Percentiles rank a stretch among this genome's conserved stretches.
Evolutionary conservation across 1,140 invertebrate species (phyloP).

Genomic region (Venustaconcha ellipsiformis): DNA sequence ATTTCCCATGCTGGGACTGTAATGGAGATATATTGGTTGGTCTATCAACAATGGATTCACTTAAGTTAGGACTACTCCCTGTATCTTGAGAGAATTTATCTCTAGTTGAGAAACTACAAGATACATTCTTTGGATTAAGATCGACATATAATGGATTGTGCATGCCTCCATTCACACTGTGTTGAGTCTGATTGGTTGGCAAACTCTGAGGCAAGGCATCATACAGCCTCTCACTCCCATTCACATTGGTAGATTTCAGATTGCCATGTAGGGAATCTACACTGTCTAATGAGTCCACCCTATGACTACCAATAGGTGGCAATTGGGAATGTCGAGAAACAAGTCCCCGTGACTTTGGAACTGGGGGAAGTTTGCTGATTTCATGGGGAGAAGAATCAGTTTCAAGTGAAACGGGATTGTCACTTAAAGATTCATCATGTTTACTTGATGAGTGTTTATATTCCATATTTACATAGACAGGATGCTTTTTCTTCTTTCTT

Average conservation of each 20-base stretch:
- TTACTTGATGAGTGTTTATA: constrained; percentile 5
- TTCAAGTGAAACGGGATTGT: neutral
- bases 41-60: too few relatives aligned
- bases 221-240: neutral
- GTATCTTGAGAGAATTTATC: constrained; percentile 17
- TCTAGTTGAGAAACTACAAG: neutral
- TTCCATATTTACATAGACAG: constrained; percentile 30
- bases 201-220: constrained; percentile 1
- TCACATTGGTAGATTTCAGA: neutral
- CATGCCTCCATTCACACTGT: neutral
- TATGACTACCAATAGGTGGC: constrained; percentile 21
- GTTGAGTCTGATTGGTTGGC: neutral
- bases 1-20: neutral
- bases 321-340: constrained; percentile 4
- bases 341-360: constrained; percentile 22
- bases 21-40: neutral
- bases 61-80: neutral
- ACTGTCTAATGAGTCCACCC: constrained; percentile 10
- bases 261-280: neutral
- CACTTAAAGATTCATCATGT: neutral
- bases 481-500: constrained; percentile 7
- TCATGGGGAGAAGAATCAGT: neutral
- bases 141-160: neutral
- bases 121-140: neutral
- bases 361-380: constrained; percentile 14